Evolutionary conservation across 2,888 invertebrate genomes (phyloP), one percentile per base, ranked within the genome.

Genomic region (Eilema sororculum): DNA sequence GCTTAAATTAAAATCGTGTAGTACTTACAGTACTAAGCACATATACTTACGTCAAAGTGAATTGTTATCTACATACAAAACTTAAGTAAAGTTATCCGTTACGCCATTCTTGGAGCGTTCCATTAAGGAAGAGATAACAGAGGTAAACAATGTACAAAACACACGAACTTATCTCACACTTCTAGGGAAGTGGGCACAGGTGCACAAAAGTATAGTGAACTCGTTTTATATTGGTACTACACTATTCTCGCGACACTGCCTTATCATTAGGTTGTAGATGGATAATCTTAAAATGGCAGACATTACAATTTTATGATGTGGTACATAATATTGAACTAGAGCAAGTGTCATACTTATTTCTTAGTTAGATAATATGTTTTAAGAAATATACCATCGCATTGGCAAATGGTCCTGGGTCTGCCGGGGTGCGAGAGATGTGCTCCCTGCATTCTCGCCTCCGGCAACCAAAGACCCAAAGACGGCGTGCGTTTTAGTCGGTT

Each of bases 91-190:
- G 20, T 67, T 46, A 59, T 24, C 69, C 25, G 75, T 78, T 75
- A 71, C 68, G 28, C 63, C 67, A 68, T 72, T 71, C 65, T 66
- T 68, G 28, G 71, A 72, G 63, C 69, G 64, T 68, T 71, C 74
- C 78, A 79, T 86, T 84, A 82, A 84, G 87, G 87, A 88, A 87
- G 86, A 86, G 91, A 91, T 91, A 91, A 91, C 74, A 71, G 70
- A 69, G 65, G 87, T 85, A 89, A 91, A 91, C 90, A 91, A 87
- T 84, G 78, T 75, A 85, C 77, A 78, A 76, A 78, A 78, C 79
- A 82, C 74, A 79, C 74, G 67, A 74, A 76, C 79, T 85, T 87
- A 87, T 86, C 87, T 83, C 57, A 28, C 66, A 75, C 73, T 81
- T 78, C 75, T 58, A 75, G 41, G 77, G 78, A 41, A 41, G 41